Conservation (phyloP, 37 sponge, comb jelly and placozoan genomes). For the Diacarnus erythraeanus region DNA sequence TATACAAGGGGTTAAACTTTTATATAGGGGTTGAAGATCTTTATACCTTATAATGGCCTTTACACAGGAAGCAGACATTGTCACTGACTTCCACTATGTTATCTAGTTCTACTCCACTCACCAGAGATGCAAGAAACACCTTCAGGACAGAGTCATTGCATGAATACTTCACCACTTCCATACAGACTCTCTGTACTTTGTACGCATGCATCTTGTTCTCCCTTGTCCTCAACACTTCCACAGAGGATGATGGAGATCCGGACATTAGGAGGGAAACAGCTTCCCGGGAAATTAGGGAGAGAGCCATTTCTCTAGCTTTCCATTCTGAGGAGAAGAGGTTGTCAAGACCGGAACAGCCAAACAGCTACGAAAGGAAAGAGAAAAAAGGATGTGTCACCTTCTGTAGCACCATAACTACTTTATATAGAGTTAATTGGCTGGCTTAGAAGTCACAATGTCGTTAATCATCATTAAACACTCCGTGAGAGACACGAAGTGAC, state of each 20-base stretch:
- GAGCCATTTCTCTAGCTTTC: slow-evolving; percentile 39
- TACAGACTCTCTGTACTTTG: slow-evolving; percentile 22
- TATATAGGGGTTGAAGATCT: too few relatives aligned
- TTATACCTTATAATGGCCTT: too few relatives aligned
- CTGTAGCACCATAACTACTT: neutral
- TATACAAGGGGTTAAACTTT: too few relatives aligned
- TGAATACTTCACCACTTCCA: slow-evolving; percentile 28
- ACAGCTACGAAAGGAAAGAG: neutral
- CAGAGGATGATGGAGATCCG: neutral
- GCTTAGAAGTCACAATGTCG: too few relatives aligned
- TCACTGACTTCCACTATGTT: too few relatives aligned
- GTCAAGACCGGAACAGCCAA: neutral
- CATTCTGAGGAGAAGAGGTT: slow-evolving; percentile 39
- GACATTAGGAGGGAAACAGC: slow-evolving; percentile 31
- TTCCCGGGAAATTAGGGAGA: slow-evolving; percentile 19
- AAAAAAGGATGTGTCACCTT: neutral
- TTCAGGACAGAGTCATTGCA: slow-evolving; percentile 63
- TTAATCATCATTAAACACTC: too few relatives aligned
- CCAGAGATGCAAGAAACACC: slow-evolving; percentile 68
- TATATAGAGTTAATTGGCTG: too few relatives aligned
- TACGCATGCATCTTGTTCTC: neutral
- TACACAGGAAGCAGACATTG: too few relatives aligned
- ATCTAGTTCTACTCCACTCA: too few relatives aligned
- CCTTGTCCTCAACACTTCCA: neutral
- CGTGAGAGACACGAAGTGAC: too few relatives aligned